Evolutionary conservation across 2,113 vertebrate species (phyloP), one percentile per base, ranked within the genome.

Genomic region (Excalfactoria chinensis): DNA sequence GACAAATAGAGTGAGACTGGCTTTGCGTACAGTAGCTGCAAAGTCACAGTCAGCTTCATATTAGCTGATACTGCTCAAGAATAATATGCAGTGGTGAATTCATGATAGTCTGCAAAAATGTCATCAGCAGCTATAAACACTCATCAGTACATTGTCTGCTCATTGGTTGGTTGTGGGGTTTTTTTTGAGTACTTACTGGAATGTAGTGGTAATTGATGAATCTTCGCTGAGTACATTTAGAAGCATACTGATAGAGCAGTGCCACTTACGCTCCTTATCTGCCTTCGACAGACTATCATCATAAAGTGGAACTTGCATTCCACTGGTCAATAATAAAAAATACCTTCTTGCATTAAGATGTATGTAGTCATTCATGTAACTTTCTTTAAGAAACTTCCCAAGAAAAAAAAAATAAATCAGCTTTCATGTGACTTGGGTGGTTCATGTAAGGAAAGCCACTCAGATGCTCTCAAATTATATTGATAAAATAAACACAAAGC

Each of bases 231-330:
- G 74, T 60, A 23, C 30, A 11, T 74, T 92, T 89, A 84, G 78
- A 83, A 79, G 63, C 32, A 23, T 30, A 56, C 35, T 48, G 75
- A 80, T 46, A 64, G 87, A 91, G 37, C 69, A 68, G 30, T 46
- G 69, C 77, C 26, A 81, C 41, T 13, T 64, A 58, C 10, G 16
- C 46, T 88, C 60, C 94, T 95, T 92, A 86, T 93, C 80, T 88
- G 70, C 32, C 70, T 81, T 72, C 43, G 77, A 41, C 88, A 93
- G 88, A 26, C 84, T 75, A 18, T 78, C n/a, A 32, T 8, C 14
- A 6, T 75, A 82, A 86, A 60, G 73, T 84, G 49, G 78, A 87
- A 82, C 72, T 96, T 80, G 44, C 72, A 43, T 81, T 70, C 34
- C 55, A 53, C 73, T 95, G 37, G 91, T 90, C 64, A 85, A 32